Evolutionary conservation across 2,888 invertebrate genomes (phyloP).

Genomic region (Drosophila nr. perissopoda): DNA sequence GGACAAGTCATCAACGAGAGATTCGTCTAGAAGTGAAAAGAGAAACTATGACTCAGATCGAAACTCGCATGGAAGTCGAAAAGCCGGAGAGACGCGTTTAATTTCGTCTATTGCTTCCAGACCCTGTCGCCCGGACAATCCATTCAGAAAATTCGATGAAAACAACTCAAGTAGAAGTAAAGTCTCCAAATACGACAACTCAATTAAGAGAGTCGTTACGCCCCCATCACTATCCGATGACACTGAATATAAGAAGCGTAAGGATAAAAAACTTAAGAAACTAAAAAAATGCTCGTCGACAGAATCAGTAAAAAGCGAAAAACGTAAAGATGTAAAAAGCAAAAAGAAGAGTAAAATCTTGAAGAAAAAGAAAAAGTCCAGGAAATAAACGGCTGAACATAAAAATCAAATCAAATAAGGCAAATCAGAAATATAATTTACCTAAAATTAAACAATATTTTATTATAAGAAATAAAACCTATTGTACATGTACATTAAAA

Average conservation of each 20-base stretch:
- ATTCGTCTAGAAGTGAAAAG: conserved; percentile 25
- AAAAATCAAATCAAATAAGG: conserved; percentile 13
- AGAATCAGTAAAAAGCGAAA: conserved; percentile 87
- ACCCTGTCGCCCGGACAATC: conserved; percentile 74
- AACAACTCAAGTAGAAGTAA: conserved; percentile 86
- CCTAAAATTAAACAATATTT: conserved; percentile 25
- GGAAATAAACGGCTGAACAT: conserved; percentile 53
- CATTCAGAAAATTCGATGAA: conserved; percentile 87
- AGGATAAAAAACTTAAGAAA: conserved; percentile 88
- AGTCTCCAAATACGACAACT: conserved; percentile 86
- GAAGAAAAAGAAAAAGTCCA: conserved; percentile 81
- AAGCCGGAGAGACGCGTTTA: conserved; percentile 46
- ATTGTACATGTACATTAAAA: conserved; percentile 27
- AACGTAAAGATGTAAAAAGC: conserved; percentile 89
- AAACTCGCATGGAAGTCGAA: conserved; percentile 34
- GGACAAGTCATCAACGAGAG: conserved; percentile 23
- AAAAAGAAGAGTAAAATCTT: conserved; percentile 68
- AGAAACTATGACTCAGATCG: conserved; percentile 52
- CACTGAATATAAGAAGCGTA: conserved; percentile 86
- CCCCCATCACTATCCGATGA: conserved; percentile 84
- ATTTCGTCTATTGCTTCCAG: conserved; percentile 58
- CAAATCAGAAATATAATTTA: conserved; percentile 14
- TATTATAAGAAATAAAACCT: conserved; percentile 22
- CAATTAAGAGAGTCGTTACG: conserved; percentile 82
- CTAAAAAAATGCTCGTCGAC: conserved; percentile 85